Percentiles rank a stretch among this genome's conserved stretches.
These are phyloP conservation scores for Dasysyrphus tricinctus DNA, from an alignment of 2,888 invertebrate species.

Conservation along the genomic window DNA sequence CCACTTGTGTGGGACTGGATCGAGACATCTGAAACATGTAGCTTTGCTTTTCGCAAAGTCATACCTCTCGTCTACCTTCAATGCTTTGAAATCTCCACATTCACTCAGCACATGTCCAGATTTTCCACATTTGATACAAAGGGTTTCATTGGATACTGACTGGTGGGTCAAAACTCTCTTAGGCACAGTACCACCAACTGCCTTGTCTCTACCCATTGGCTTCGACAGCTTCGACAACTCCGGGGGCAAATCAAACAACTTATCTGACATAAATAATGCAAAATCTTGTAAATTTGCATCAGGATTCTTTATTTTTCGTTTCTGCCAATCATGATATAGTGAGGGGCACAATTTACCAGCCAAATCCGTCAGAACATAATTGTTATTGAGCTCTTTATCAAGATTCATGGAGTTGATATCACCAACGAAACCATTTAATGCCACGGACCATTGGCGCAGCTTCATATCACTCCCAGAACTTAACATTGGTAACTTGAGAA, in stretches of 20 bases:
- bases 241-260: neutral
- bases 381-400: conserved; percentile 13
- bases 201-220: neutral
- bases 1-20: too few species aligned
- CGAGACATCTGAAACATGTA: conserved; percentile 15
- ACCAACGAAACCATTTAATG: conserved; percentile 1
- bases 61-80: conserved; percentile 11
- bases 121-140: neutral
- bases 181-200: neutral
- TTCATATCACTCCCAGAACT: neutral
- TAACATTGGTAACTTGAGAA: neutral
- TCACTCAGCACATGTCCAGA: neutral
- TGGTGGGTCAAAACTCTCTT: conserved; percentile 14
- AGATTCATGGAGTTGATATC: neutral
- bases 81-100: conserved; percentile 1
- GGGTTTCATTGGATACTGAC: neutral
- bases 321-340: neutral
- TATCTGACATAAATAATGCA: neutral
- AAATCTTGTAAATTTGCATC: neutral
- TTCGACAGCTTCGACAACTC: too few species aligned
- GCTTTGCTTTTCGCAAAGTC: neutral
- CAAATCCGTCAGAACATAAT: neutral
- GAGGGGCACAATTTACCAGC: neutral
- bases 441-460: neutral
- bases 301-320: neutral